phyloP scores from a whole-genome alignment of 2,888 invertebrate species.

The Melieria omissa region DNA sequence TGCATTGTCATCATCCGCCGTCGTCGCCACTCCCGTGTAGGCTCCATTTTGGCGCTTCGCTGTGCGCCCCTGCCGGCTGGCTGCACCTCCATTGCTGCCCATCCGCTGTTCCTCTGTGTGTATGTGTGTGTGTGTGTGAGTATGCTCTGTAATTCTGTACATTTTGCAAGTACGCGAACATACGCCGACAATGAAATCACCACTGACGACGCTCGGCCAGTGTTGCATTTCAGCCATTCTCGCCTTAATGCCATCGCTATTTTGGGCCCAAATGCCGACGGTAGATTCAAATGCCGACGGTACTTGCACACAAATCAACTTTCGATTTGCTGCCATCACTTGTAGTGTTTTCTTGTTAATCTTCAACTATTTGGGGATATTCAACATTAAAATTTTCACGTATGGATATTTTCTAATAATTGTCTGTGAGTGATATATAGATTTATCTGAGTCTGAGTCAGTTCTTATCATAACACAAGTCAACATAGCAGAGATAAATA shows the following conservation, averaged over 20 bases:
- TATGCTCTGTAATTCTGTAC: slow-evolving; percentile 19
- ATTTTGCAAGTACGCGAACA: slow-evolving; percentile 38
- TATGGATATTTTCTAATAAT: too few relatives aligned
- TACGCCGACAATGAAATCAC: slow-evolving; percentile 50
- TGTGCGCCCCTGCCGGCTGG: background rate
- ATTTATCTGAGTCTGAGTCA: too few relatives aligned
- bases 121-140: slow-evolving; percentile 14
- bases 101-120: slow-evolving; percentile 4
- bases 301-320: too few relatives aligned
- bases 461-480: too few relatives aligned
- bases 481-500: too few relatives aligned
- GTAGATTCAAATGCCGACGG: background rate
- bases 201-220: slow-evolving; percentile 34
- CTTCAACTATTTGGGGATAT: too few relatives aligned
- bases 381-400: too few relatives aligned
- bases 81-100: background rate
- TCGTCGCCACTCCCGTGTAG: too few relatives aligned
- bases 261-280: background rate
- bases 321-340: too few relatives aligned
- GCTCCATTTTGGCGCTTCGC: background rate
- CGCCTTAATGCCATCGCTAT: background rate
- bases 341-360: too few relatives aligned
- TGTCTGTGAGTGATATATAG: too few relatives aligned
- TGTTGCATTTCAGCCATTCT: slow-evolving; percentile 22
- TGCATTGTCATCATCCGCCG: too few relatives aligned